Conservation (phyloP, 1,140 invertebrate species). For the Eumaeus atala region DNA sequence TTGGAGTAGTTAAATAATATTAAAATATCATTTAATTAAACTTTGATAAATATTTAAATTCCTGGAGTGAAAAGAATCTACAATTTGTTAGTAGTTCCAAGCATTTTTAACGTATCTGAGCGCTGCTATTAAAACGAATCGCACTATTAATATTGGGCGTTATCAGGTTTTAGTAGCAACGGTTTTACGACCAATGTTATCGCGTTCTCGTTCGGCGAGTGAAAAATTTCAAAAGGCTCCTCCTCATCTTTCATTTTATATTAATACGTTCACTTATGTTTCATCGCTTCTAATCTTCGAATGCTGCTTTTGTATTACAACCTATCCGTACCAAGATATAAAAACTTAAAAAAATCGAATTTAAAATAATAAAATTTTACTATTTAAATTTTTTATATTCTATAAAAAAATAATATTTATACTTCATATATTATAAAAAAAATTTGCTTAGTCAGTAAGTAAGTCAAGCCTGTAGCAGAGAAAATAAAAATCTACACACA, state of each 20-base stretch:
- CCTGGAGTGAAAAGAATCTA: neutral
- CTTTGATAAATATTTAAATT: neutral
- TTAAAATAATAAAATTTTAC: too few species aligned
- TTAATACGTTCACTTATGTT: too few species aligned
- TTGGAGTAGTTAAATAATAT: neutral
- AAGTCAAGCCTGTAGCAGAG: too few species aligned
- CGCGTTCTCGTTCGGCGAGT: slow-evolving; percentile 15
- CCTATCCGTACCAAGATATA: too few species aligned
- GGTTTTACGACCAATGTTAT: slow-evolving; percentile 20
- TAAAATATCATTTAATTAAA: slow-evolving; percentile 6
- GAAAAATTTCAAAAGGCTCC: neutral
- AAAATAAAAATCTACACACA: too few species aligned
- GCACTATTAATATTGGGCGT: slow-evolving; percentile 19
- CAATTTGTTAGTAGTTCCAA: slow-evolving; percentile 14
- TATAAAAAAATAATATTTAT: too few species aligned
- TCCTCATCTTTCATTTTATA: neutral
- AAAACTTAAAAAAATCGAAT: too few species aligned
- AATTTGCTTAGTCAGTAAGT: too few species aligned
- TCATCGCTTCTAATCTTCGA: too few species aligned
- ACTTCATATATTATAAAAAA: too few species aligned
- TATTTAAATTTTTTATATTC: too few species aligned
- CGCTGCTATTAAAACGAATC: slow-evolving; percentile 15
- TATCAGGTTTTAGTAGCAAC: slow-evolving; percentile 22
- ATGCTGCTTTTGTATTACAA: too few species aligned
- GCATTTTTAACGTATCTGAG: neutral